These are phyloP conservation scores for Drosophila tsacasi DNA, from an alignment of 1,140 invertebrate species.

Conservation along the genomic window DNA sequence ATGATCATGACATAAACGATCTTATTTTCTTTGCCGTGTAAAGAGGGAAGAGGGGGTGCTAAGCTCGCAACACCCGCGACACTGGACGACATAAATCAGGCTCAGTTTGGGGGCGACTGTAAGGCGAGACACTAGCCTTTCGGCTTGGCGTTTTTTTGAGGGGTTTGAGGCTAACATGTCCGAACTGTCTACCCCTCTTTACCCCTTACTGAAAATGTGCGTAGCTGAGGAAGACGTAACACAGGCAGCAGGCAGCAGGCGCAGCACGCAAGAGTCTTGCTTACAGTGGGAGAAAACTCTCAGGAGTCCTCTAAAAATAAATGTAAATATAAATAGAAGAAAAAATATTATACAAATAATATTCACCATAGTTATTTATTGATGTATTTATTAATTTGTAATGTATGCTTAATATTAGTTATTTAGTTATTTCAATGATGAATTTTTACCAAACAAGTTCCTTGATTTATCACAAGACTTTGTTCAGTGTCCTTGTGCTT, in stretches of 20 bases:
- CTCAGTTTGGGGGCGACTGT: constrained; percentile 40
- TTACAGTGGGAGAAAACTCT: neutral
- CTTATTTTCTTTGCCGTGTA: neutral
- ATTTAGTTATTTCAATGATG: neutral
- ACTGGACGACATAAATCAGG: constrained; percentile 76
- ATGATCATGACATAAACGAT: neutral
- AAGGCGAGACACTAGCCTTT: constrained; percentile 72
- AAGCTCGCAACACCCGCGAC: constrained; percentile 77
- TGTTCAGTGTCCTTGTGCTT: constrained; percentile 2
- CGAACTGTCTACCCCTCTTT: constrained; percentile 15
- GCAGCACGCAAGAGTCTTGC: constrained; percentile 38
- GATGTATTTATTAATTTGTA: too few relatives aligned
- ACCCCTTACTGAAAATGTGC: constrained; percentile 42
- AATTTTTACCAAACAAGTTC: neutral
- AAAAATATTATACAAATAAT: too few relatives aligned
- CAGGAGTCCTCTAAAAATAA: neutral
- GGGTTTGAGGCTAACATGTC: constrained; percentile 60
- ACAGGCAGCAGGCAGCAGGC: constrained; percentile 56
- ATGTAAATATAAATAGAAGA: too few relatives aligned
- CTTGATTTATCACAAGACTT: neutral
- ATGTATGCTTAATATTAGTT: neutral
- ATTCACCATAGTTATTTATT: too few relatives aligned
- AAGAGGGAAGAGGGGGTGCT: constrained; percentile 11
- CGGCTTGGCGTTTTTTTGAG: constrained; percentile 21
- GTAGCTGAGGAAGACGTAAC: constrained; percentile 65